phyloP scores from a whole-genome alignment of 2,797 vertebrate species.

The Acomys russatus region DNA sequence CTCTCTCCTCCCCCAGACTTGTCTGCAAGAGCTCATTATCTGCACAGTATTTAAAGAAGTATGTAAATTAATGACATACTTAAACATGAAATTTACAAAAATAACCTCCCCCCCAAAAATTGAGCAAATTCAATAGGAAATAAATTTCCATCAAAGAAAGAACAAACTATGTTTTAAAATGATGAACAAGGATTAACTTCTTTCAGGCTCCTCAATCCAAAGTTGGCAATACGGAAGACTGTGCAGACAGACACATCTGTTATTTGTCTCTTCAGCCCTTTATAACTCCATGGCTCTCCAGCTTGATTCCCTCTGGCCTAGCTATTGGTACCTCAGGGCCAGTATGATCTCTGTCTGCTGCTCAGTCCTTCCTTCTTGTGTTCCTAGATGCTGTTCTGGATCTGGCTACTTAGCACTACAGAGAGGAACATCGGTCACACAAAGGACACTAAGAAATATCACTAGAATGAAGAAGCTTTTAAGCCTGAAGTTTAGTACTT shows the following conservation, averaged over 20 bases:
- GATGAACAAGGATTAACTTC: background rate
- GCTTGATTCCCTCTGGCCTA: too few species aligned
- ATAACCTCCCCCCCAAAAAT: background rate
- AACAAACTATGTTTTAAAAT: background rate
- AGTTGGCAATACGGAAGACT: background rate
- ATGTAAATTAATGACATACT: background rate
- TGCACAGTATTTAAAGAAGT: background rate
- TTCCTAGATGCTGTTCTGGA: background rate
- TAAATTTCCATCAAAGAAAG: background rate
- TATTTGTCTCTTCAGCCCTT: background rate
- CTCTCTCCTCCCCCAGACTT: background rate
- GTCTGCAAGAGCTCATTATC: background rate
- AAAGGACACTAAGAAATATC: background rate
- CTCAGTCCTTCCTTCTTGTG: background rate
- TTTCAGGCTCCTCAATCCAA: background rate
- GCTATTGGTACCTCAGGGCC: background rate
- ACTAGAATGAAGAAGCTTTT: background rate
- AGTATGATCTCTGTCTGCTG: background rate
- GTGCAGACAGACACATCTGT: background rate
- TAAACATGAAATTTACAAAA: background rate
- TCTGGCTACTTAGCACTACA: background rate
- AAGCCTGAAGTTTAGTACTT: background rate
- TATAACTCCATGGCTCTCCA: background rate
- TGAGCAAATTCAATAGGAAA: background rate
- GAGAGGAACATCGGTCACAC: background rate